Percentiles rank a stretch among this genome's conserved stretches.
Evolutionary conservation across 1,140 invertebrate species (phyloP).

Genomic region (Drosophila dunni): DNA sequence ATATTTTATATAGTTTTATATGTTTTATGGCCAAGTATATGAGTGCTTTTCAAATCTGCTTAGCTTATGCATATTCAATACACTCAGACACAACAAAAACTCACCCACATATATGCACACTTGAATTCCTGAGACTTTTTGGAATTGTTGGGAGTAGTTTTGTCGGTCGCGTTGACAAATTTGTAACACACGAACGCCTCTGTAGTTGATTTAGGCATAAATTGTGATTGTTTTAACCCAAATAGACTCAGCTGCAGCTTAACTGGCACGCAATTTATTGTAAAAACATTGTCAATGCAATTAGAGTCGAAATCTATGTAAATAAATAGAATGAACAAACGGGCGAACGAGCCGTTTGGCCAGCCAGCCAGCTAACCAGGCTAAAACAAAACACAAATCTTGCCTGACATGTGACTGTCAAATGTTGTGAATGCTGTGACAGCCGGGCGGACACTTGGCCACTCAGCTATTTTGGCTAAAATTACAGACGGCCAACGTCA

Average conservation of each 20-base stretch:
- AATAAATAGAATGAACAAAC: constrained; percentile 24
- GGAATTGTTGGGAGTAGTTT: not conserved
- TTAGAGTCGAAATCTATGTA: constrained; percentile 59
- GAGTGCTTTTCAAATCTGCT: constrained; percentile 70
- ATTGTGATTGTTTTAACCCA: constrained; percentile 80
- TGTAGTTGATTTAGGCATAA: constrained; percentile 60
- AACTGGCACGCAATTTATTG: constrained; percentile 75
- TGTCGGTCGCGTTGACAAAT: constrained; percentile 53
- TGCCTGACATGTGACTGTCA: constrained; percentile 71
- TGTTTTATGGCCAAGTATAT: constrained; percentile 23
- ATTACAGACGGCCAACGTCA: constrained; percentile 63
- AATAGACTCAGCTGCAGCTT: constrained; percentile 44
- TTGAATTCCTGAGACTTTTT: constrained; percentile 22
- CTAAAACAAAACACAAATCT: constrained; percentile 45
- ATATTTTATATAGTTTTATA: not conserved
- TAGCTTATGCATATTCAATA: constrained; percentile 44
- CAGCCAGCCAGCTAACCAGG: not conserved
- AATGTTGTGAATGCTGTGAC: constrained; percentile 55
- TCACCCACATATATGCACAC: not conserved
- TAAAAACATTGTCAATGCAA: constrained; percentile 81
- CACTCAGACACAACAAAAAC: not conserved
- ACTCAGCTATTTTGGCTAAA: constrained; percentile 56
- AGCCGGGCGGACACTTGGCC: constrained; percentile 30
- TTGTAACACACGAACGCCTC: constrained; percentile 78
- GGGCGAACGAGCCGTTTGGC: no score